Base-by-base conservation (phyloP, 2,888 invertebrate species). In the Baronia brevicornis region DNA sequence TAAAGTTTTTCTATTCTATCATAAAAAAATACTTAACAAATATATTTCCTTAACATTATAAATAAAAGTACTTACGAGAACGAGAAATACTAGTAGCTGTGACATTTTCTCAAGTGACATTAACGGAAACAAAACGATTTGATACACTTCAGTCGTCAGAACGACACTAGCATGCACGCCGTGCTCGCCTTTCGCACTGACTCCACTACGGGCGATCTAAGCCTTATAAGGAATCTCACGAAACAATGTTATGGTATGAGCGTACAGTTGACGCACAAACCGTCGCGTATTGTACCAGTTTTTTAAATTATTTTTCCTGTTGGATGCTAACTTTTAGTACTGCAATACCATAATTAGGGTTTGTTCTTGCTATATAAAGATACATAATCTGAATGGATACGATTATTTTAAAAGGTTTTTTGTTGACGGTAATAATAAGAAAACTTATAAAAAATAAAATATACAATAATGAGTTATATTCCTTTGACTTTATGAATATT, bases 1-100 rank as follows among this genome's bases (percentile, higher is more conserved):
- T 3, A 7, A n/a, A 6, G 2, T 6, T 6, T 14, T 13, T n/a
- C 4, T 2, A n/a, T n/a, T n/a, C n/a, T n/a, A n/a, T n/a, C n/a
- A n/a, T n/a, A 2, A 21, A n/a, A 18, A 7, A 6, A 4, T 7
- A 9, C 2, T 12, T 11, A 12, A 7, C 6, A 6, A 18, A 18
- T 2, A 6, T 1, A 7, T 3, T 25, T 12, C 9, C n/a, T 2
- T n/a, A 8, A 3, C 2, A 5, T 5, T 14, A 7, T 8, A n/a
- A n/a, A 4, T 14, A 26, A 6, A 11, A 29, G 5, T 4, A 34
- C 35, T 35, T 29, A 35, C 35, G 10, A 31, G 17, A 5, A 35
- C 6, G 4, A 34, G 17, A 10, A 24, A 5, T 8, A 17, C 8
- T 5, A 19, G 6, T 9, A 14, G 4, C 20, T 25, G 15, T 9